Evolutionary conservation across 2,797 vertebrate genomes (phyloP).

Genomic region (Pitangus sulphuratus): DNA sequence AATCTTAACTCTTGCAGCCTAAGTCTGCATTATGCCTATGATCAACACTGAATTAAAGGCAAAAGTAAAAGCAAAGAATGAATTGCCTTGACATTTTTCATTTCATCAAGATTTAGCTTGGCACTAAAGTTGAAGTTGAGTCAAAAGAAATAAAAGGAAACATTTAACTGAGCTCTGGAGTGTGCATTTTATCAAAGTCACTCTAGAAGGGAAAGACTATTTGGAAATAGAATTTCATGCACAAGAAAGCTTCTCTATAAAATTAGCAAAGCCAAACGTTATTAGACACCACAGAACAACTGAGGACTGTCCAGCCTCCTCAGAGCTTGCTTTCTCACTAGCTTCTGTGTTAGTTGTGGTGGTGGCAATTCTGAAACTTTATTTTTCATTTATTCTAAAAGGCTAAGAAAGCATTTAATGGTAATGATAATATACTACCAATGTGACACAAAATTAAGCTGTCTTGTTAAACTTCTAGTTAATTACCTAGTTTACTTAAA

Average conservation of each 20-base stretch:
- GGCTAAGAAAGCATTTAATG: background rate
- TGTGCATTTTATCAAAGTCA: background rate
- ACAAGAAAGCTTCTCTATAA: background rate
- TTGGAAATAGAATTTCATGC: background rate
- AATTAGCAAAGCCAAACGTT: background rate
- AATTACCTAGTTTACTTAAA: constrained; percentile 8
- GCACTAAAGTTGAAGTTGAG: background rate
- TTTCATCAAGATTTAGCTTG: background rate
- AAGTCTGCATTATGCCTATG: background rate
- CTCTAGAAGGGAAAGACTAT: background rate
- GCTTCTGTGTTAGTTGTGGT: background rate
- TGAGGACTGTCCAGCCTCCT: background rate
- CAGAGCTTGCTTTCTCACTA: background rate
- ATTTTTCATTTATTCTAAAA: background rate
- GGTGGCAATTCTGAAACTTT: background rate
- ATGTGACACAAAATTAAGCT: background rate
- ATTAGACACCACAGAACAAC: background rate
- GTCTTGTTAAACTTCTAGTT: background rate
- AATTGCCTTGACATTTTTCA: background rate
- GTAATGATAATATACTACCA: background rate
- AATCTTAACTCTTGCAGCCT: background rate
- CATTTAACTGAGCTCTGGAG: background rate
- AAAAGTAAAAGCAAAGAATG: background rate
- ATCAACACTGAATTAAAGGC: background rate
- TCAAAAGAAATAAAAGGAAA: background rate